These are phyloP conservation scores for Nesospiza acunhae DNA, from an alignment of 2,113 vertebrate species.

Conservation along the genomic window DNA sequence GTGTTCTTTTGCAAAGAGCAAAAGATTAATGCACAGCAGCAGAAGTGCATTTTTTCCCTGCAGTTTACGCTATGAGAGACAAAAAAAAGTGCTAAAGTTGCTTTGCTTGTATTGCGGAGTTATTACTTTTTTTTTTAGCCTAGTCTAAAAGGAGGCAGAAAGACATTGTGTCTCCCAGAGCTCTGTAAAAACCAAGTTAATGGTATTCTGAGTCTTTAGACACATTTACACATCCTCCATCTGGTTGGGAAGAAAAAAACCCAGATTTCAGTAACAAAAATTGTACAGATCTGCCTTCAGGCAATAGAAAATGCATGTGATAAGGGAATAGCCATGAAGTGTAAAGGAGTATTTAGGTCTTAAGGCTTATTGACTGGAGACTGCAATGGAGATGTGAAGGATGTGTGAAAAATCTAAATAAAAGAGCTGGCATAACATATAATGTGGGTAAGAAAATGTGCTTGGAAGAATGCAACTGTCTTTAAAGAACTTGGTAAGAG, in stretches of 20 bases:
- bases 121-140: background rate
- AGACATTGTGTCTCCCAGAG: conserved; percentile 45
- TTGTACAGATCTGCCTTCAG: conserved; percentile 67
- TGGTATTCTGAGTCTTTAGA: conserved; percentile 69
- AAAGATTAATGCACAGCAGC: conserved; percentile 29
- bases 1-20: conserved; percentile 47
- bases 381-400: conserved; percentile 68
- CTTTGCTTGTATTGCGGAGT: conserved; percentile 37
- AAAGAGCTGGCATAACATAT: conserved; percentile 46
- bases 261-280: conserved; percentile 70
- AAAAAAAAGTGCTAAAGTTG: conserved; percentile 36
- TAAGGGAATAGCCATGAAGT: conserved; percentile 70
- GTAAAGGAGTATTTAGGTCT: conserved; percentile 66
- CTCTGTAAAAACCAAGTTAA: conserved; percentile 54
- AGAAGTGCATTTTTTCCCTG: background rate
- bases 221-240: conserved; percentile 72
- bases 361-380: conserved; percentile 57
- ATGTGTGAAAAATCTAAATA: conserved; percentile 73
- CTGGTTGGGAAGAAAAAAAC: conserved; percentile 8
- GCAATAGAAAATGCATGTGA: conserved; percentile 66
- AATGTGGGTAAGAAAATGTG: conserved; percentile 58
- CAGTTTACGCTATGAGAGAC: background rate
- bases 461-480: conserved; percentile 50
- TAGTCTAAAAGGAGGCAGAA: conserved; percentile 33
- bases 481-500: conserved; percentile 8